These are phyloP conservation scores for Rallus limicola DNA, from an alignment of 2,113 vertebrate species.

Conservation along the genomic window DNA sequence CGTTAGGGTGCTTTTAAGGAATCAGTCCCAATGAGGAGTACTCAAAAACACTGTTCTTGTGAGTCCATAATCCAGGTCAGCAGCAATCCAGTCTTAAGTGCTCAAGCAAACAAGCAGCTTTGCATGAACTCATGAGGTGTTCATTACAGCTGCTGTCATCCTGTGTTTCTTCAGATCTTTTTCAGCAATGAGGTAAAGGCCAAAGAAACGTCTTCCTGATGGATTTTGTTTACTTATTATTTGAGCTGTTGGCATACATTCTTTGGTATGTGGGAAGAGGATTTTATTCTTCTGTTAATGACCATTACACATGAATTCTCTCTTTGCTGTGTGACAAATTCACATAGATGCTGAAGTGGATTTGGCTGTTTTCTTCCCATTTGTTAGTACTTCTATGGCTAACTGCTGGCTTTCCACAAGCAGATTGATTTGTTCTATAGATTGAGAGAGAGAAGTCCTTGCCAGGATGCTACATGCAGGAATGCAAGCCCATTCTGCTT, in stretches of 20 bases:
- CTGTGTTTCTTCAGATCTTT: neutral
- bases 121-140: neutral
- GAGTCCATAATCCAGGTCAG: neutral
- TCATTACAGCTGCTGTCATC: neutral
- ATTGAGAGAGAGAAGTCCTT: neutral
- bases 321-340: neutral
- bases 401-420: neutral
- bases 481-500: neutral
- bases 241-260: neutral
- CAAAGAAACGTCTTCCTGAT: neutral
- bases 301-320: neutral
- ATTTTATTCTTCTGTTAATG: neutral
- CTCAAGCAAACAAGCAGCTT: neutral
- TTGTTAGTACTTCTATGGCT: neutral
- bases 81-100: neutral
- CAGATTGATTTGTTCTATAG: neutral
- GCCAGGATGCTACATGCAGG: neutral
- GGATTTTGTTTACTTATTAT: neutral
- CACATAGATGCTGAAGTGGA: neutral
- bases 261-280: neutral
- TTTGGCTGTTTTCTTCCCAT: neutral
- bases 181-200: neutral
- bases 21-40: neutral
- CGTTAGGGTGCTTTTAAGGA: neutral
- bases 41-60: neutral